phyloP scores from a whole-genome alignment of 2,113 vertebrate species.

The Nycticryphes semicollaris region DNA sequence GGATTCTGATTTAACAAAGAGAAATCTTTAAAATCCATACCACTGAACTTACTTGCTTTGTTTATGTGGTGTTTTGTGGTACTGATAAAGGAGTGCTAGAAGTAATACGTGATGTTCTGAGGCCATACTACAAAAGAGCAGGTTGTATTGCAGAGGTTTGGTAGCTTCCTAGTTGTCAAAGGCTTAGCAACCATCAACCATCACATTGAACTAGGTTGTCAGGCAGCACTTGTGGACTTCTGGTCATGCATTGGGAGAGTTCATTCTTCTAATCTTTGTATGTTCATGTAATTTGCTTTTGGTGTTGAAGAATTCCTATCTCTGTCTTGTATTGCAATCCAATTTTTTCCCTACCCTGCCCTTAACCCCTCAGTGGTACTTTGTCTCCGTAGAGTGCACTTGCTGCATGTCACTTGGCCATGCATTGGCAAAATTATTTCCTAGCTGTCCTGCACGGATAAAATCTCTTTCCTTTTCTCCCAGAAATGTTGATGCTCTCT shows the following conservation, averaged over 20 bases:
- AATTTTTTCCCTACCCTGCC: rapidly evolving
- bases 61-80: neutral
- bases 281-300: neutral
- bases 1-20: neutral
- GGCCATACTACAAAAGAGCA: neutral
- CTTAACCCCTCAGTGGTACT: neutral
- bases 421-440: neutral
- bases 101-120: neutral
- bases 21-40: neutral
- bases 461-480: neutral
- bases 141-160: neutral
- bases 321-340: neutral
- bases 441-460: neutral
- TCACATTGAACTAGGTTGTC: neutral
- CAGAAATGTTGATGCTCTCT: neutral
- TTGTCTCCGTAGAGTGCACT: neutral
- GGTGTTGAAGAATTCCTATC: neutral
- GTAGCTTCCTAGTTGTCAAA: neutral
- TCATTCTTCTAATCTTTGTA: neutral
- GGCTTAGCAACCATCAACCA: neutral
- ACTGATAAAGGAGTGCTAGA: neutral
- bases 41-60: neutral
- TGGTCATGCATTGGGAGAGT: neutral
- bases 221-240: neutral
- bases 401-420: neutral